A percentile compares a stretch with the other conserved stretches of the same genome.
These are phyloP conservation scores for Leptinotarsa peninsularis DNA, from an alignment of 2,888 invertebrate species.

Conservation along the genomic window DNA sequence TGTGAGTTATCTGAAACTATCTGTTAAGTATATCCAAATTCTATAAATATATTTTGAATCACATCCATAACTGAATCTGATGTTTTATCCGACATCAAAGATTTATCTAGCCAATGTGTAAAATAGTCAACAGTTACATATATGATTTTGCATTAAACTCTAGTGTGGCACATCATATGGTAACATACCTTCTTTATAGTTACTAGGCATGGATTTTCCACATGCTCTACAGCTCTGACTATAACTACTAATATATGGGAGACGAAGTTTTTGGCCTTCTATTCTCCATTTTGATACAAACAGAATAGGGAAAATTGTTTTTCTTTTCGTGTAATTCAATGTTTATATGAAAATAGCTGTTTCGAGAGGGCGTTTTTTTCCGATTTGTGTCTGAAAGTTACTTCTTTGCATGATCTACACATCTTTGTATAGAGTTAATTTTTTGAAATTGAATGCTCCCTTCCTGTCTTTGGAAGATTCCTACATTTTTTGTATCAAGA, in stretches of 20 bases:
- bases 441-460: no score
- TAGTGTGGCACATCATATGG: constrained; percentile 44
- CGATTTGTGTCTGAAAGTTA: no score
- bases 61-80: constrained; percentile 45
- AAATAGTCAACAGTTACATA: constrained; percentile 46
- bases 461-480: no score
- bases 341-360: no score
- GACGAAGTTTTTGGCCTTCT: no score
- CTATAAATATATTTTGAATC: constrained; percentile 46
- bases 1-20: constrained; percentile 50
- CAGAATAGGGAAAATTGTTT: no score
- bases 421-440: no score
- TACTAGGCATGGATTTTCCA: constrained; percentile 33
- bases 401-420: no score
- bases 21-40: constrained; percentile 50
- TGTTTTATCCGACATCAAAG: constrained; percentile 40
- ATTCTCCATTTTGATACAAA: no score
- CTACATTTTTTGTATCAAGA: no score
- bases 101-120: constrained; percentile 47
- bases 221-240: constrained; percentile 27
- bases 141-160: constrained; percentile 38
- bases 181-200: constrained; percentile 45
- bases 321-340: no score
- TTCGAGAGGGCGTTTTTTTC: no score
- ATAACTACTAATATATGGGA: neutral